Evolutionary conservation across 2,797 vertebrate species (phyloP), one percentile per base, ranked within the genome.

Genomic region (Pitangus sulphuratus): DNA sequence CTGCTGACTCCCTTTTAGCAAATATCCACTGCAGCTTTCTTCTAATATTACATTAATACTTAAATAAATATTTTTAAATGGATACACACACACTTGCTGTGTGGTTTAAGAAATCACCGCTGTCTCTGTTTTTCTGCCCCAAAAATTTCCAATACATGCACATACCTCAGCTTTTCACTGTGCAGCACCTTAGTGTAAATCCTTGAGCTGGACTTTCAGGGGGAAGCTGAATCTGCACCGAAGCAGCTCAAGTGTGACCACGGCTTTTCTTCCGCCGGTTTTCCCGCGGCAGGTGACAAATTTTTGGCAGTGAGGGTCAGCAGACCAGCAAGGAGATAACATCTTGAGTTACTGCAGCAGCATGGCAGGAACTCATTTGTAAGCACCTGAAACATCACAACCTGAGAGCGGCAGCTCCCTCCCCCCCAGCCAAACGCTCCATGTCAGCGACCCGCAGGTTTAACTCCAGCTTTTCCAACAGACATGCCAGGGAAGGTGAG

Each of bases 381-480:
- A 89, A 89, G 86, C 54, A 82, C 39, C 61, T 53, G 35, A 75
- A 92, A 65, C 50, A 70, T 9, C 45, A 19, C n/a, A 11, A 3
- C 13, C 51, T 5, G 35, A 62, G 40, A 91, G 64, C 64, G 28
- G 79, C 68, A 64, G 76, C 70, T 51, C 37, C 58, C 70, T 75
- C 69, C 7, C 19, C 22, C 11, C n/a, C 70, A 86, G 83, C 54
- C 18, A 1, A 76, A 54, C 3, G 70, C 31, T 84, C 22, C 1
- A 2, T 5, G 19, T 8, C 9, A 4, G 5, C 18, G 2, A 22
- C 37, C n/a, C 1, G 1, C 13, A 30, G 6, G 21, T 15, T 69
- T 3, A 39, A 12, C 81, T 37, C 58, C 42, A 39, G 35, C 21
- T 31, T 26, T 80, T 21, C 57, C 62, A 53, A 10, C 1, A 15